phyloP scores from a whole-genome alignment of 2,797 vertebrate species.

The Crocodylus rhombifer region DNA sequence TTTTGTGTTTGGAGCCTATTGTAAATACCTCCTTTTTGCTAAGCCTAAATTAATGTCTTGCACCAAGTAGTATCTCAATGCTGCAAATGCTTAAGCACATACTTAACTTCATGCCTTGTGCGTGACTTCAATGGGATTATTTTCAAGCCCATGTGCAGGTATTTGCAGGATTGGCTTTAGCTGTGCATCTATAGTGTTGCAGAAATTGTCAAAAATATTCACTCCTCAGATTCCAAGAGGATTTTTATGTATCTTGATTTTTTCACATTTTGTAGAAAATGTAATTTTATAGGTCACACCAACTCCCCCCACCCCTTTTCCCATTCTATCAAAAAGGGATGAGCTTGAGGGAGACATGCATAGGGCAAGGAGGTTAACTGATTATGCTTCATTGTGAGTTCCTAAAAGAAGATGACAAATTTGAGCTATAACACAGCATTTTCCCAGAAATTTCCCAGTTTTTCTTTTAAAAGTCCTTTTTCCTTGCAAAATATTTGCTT shows the following conservation, averaged over 20 bases:
- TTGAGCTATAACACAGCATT: too few relatives aligned
- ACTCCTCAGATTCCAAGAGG: not conserved
- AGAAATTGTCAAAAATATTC: not conserved
- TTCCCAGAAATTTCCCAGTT: not conserved
- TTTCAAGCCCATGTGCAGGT: rapidly evolving
- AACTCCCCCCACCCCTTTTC: not conserved
- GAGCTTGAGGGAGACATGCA: too few relatives aligned
- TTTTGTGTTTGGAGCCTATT: too few relatives aligned
- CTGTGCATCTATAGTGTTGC: not conserved
- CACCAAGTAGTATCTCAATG: not conserved
- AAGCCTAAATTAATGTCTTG: not conserved
- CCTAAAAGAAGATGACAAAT: too few relatives aligned
- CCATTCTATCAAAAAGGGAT: too few relatives aligned
- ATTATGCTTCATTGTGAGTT: too few relatives aligned
- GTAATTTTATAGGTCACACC: not conserved
- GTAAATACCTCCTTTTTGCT: not conserved
- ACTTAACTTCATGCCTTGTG: not conserved
- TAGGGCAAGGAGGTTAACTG: too few relatives aligned
- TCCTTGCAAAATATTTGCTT: not conserved
- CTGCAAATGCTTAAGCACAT: rapidly evolving
- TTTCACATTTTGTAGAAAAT: not conserved
- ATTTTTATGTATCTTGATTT: not conserved
- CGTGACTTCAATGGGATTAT: rapidly evolving
- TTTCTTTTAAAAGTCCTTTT: too few relatives aligned
- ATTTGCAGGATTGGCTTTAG: rapidly evolving